These are phyloP conservation scores for Sturnira hondurensis DNA, from an alignment of 2,113 vertebrate species.

Conservation along the genomic window DNA sequence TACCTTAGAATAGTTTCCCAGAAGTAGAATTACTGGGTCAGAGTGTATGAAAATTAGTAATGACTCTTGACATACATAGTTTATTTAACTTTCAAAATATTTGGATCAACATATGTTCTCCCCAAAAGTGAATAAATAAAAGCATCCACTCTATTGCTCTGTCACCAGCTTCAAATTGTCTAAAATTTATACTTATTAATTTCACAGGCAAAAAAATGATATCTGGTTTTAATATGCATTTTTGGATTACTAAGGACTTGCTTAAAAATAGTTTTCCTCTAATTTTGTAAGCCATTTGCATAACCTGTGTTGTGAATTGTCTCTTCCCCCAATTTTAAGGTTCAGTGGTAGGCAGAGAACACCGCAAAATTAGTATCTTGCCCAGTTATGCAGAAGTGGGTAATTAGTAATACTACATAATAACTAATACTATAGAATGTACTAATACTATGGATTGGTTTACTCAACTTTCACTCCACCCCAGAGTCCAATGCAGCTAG, in stretches of 20 bases:
- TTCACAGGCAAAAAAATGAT: neutral
- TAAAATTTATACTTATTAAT: neutral
- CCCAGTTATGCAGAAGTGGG: neutral
- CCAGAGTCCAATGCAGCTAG: neutral
- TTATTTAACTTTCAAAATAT: conserved; percentile 33
- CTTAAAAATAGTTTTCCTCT: neutral
- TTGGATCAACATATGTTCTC: neutral
- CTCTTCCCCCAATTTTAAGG: neutral
- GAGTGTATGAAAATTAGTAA: neutral
- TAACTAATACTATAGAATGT: neutral
- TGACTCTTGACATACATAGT: neutral
- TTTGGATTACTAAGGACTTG: neutral
- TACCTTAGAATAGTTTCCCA: neutral
- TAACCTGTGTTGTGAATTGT: neutral
- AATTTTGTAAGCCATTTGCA: neutral
- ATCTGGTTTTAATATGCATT: neutral
- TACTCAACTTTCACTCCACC: neutral
- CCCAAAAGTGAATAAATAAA: neutral
- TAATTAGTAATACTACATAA: neutral
- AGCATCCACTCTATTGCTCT: neutral
- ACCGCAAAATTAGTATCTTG: neutral
- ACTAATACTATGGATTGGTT: neutral
- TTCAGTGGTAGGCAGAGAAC: neutral
- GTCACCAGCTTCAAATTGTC: neutral
- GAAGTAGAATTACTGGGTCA: neutral